Percentiles rank a stretch among this genome's conserved stretches.
These are phyloP conservation scores for Athalia rosae DNA, from an alignment of 2,888 invertebrate species.

Conservation along the genomic window DNA sequence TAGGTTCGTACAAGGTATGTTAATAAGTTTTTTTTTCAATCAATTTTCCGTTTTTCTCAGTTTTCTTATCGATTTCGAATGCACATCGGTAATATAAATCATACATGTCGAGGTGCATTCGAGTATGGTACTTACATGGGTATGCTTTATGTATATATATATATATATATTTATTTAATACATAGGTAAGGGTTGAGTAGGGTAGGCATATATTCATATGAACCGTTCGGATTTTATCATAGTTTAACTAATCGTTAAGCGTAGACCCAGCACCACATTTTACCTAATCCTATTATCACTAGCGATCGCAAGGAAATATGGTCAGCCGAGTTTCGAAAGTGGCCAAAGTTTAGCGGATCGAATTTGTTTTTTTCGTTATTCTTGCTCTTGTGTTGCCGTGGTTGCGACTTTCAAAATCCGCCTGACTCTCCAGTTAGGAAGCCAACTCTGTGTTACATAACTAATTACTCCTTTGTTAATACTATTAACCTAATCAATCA, in stretches of 20 bases:
- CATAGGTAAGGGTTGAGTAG: slow-evolving; percentile 20
- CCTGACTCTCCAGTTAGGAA: slow-evolving; percentile 48
- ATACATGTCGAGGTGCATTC: neutral
- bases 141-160: neutral
- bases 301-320: slow-evolving; percentile 53
- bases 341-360: slow-evolving; percentile 4
- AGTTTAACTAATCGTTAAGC: slow-evolving; percentile 51
- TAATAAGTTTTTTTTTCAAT: slow-evolving; percentile 6
- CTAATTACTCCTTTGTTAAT: slow-evolving; percentile 41
- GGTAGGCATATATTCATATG: slow-evolving; percentile 13
- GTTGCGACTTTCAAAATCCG: slow-evolving; percentile 38
- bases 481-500: slow-evolving; percentile 42
- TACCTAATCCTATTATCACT: slow-evolving; percentile 62
- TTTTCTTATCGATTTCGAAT: slow-evolving; percentile 1
- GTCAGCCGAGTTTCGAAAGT: slow-evolving; percentile 44
- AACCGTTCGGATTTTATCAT: slow-evolving; percentile 30
- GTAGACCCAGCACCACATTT: slow-evolving; percentile 66
- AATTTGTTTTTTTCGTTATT: neutral
- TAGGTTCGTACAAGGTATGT: slow-evolving; percentile 24
- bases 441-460: slow-evolving; percentile 49
- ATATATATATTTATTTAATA: slow-evolving; percentile 11
- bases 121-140: neutral
- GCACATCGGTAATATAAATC: neutral
- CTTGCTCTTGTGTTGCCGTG: slow-evolving; percentile 27
- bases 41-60: neutral